Percentiles rank a stretch among this genome's conserved stretches.
phyloP scores from a whole-genome alignment of 2,113 vertebrate species.

The Tiliqua scincoides region DNA sequence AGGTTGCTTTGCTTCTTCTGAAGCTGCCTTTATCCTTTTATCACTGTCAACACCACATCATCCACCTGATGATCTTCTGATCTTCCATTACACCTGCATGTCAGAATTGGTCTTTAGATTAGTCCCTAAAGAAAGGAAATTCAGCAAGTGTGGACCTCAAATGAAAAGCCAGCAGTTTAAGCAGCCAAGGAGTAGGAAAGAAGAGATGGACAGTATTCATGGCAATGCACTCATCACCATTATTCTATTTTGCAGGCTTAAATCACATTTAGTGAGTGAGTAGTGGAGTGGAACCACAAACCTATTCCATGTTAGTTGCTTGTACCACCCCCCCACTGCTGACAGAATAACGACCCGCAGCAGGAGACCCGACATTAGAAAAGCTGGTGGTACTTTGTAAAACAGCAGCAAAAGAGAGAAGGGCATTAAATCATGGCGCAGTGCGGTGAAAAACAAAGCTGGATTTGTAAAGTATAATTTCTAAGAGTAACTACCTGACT shows the following conservation, averaged over 20 bases:
- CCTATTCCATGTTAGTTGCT: constrained; percentile 23
- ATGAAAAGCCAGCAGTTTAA: fast-evolving
- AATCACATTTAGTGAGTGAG: constrained; percentile 21
- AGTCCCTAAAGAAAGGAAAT: not conserved
- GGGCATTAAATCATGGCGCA: constrained; percentile 30
- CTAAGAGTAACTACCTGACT: constrained; percentile 50
- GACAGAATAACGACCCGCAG: constrained; percentile 18
- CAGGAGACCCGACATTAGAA: not conserved
- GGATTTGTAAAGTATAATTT: constrained; percentile 53
- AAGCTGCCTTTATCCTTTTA: too few species aligned
- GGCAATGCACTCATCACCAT: fast-evolving
- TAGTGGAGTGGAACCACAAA: constrained; percentile 11
- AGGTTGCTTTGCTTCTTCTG: too few species aligned
- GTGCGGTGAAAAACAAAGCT: constrained; percentile 40
- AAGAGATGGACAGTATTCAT: too few species aligned
- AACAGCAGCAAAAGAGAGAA: constrained; percentile 12
- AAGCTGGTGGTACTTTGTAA: constrained; percentile 37
- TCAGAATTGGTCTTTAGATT: not conserved
- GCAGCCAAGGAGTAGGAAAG: not conserved
- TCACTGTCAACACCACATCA: too few species aligned
- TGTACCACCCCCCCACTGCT: not conserved
- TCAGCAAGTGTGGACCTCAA: not conserved
- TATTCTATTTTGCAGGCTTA: not conserved
- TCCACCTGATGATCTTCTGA: too few species aligned
- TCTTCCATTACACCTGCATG: too few species aligned